phyloP scores from a whole-genome alignment of 2,797 vertebrate genomes.

The Poecilia wingei region DNA sequence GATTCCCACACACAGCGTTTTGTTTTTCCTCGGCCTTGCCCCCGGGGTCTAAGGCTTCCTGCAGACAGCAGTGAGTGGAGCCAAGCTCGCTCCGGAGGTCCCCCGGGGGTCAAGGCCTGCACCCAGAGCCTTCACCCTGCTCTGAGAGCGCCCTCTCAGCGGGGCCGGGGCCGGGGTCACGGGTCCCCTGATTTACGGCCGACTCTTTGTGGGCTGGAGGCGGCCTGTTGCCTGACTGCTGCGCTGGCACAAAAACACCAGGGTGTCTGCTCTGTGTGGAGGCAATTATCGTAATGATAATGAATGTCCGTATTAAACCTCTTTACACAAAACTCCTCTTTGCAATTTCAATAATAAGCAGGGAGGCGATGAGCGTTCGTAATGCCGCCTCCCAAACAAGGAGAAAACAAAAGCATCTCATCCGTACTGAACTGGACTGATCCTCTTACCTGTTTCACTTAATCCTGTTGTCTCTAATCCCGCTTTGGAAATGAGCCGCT shows the following conservation, averaged over 20 bases:
- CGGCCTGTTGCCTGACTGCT: conserved; percentile 54
- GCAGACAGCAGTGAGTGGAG: conserved; percentile 68
- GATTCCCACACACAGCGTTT: conserved; percentile 83
- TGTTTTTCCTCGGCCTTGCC: conserved; percentile 44
- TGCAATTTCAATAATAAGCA: conserved; percentile 52
- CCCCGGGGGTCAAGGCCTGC: conserved; percentile 74
- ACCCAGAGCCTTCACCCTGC: conserved; percentile 50
- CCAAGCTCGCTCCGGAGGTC: conserved; percentile 70
- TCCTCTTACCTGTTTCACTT: conserved; percentile 76
- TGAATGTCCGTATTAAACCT: conserved; percentile 67
- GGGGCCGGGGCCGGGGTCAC: conserved; percentile 69
- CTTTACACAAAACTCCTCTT: conserved; percentile 46
- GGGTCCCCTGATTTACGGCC: conserved; percentile 78
- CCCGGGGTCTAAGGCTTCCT: conserved; percentile 62
- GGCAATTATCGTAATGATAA: conserved; percentile 73
- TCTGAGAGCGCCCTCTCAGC: conserved; percentile 73
- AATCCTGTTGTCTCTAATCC: conserved; percentile 77
- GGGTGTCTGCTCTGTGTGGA: conserved; percentile 64
- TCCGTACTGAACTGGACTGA: conserved; percentile 60
- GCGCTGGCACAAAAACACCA: conserved; percentile 46
- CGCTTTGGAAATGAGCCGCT: conserved; percentile 58
- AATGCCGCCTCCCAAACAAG: conserved; percentile 38
- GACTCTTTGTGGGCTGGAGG: conserved; percentile 64
- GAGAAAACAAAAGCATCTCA: conserved; percentile 68
- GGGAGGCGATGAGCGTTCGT: conserved; percentile 43